Percentiles rank a stretch among this genome's conserved stretches.
Conservation (phyloP, 1,140 invertebrate genomes). For the Colletes latitarsis region DNA sequence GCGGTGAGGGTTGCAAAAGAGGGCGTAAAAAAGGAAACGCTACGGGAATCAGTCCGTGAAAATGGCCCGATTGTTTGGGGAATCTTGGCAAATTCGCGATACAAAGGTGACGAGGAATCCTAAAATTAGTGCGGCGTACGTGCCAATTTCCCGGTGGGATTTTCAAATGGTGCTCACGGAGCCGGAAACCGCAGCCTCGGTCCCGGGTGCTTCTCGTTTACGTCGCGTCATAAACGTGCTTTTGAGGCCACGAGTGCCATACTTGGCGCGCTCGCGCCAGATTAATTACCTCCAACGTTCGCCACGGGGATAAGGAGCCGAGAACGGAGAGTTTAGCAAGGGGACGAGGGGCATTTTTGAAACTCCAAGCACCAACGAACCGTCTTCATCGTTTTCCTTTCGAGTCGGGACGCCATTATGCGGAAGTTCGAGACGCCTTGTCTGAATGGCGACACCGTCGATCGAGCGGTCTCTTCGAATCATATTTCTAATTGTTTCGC, state of each 20-base stretch:
- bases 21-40: too few relatives aligned
- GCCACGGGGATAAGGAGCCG: neutral
- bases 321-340: neutral
- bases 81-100: neutral
- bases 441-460: neutral
- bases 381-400: neutral
- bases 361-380: neutral
- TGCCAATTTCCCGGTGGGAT: slow-evolving; percentile 23
- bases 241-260: slow-evolving; percentile 41
- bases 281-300: slow-evolving; percentile 48
- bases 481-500: too few relatives aligned
- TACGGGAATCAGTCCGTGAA: too few relatives aligned
- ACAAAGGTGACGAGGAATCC: neutral
- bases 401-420: neutral
- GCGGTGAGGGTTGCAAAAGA: too few relatives aligned
- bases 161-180: slow-evolving; percentile 39
- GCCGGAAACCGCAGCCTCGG: slow-evolving; percentile 28
- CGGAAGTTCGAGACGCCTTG: too few relatives aligned
- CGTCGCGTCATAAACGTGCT: slow-evolving; percentile 38
- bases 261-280: slow-evolving; percentile 31
- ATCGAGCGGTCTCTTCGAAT: too few relatives aligned
- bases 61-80: too few relatives aligned
- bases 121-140: neutral
- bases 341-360: neutral
- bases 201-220: slow-evolving; percentile 30